A percentile compares a stretch with the other conserved stretches of the same genome.
phyloP scores from a whole-genome alignment of 2,113 vertebrate species.

The Paratilapia polleni region DNA sequence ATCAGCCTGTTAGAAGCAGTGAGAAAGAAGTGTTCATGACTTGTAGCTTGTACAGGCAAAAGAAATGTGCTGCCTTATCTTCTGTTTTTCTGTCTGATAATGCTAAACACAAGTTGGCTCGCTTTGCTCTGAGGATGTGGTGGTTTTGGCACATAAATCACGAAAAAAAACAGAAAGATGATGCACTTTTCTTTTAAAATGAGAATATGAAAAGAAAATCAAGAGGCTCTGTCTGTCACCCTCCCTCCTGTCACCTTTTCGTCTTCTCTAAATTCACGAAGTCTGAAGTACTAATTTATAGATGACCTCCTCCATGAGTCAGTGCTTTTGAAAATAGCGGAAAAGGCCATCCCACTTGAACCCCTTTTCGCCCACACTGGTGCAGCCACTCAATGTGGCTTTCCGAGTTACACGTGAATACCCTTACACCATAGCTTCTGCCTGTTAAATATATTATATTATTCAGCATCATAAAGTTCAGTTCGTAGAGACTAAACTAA shows the following conservation, averaged over 20 bases:
- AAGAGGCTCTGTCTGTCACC: not conserved
- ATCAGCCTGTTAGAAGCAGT: not conserved
- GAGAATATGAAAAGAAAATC: constrained; percentile 7
- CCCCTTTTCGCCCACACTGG: constrained; percentile 48
- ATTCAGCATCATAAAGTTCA: not conserved
- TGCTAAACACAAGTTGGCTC: not conserved
- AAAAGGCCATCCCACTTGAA: constrained; percentile 50
- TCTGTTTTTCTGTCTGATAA: constrained; percentile 1
- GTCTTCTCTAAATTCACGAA: constrained; percentile 18
- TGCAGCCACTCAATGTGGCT: constrained; percentile 16
- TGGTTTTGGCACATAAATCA: not conserved
- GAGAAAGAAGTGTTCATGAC: not conserved
- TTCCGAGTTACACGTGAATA: constrained; percentile 6
- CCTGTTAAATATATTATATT: constrained; percentile 2
- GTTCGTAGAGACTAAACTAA: not conserved
- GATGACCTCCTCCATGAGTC: constrained; percentile 47
- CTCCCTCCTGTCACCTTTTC: constrained; percentile 22
- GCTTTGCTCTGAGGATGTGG: not conserved
- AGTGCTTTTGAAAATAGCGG: constrained; percentile 51
- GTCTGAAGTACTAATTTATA: constrained; percentile 47
- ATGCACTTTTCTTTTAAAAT: not conserved
- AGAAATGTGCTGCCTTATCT: not conserved
- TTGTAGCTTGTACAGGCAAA: not conserved
- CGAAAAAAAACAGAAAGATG: not conserved
- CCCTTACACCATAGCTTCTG: not conserved